Evolutionary conservation across 2,113 vertebrate genomes (phyloP).

Genomic region (Pelodiscus sinensis): DNA sequence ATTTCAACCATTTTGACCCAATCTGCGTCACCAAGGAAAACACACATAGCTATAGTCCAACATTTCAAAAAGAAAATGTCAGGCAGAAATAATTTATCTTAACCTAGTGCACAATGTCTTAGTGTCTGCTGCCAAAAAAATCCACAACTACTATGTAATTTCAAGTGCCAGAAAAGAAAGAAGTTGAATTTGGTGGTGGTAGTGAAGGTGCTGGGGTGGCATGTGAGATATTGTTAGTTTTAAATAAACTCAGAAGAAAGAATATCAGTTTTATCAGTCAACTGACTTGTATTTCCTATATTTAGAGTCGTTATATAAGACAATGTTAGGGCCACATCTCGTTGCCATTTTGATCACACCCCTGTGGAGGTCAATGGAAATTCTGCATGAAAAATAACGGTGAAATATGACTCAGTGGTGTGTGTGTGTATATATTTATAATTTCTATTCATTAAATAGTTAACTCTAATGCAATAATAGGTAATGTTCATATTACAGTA

Average conservation of each 20-base stretch:
- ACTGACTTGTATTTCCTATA: background rate
- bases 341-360: background rate
- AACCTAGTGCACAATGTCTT: background rate
- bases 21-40: conserved; percentile 46
- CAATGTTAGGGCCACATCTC: background rate
- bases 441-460: background rate
- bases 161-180: background rate
- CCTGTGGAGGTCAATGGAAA: background rate
- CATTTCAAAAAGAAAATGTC: conserved; percentile 30
- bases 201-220: background rate
- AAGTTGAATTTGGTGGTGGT: conserved; percentile 9
- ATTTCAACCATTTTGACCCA: conserved; percentile 62
- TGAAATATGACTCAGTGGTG: background rate
- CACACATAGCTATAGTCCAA: conserved; percentile 20
- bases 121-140: background rate
- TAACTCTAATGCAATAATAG: background rate
- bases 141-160: background rate
- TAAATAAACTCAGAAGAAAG: conserved; percentile 23
- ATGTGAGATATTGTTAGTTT: background rate
- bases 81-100: conserved; percentile 44
- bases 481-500: background rate
- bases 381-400: background rate
- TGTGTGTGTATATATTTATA: background rate
- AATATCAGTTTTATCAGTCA: background rate
- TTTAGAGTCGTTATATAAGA: background rate